Evolutionary conservation across 2,888 invertebrate species (phyloP).

Genomic region (Sarcophaga carnaria): DNA sequence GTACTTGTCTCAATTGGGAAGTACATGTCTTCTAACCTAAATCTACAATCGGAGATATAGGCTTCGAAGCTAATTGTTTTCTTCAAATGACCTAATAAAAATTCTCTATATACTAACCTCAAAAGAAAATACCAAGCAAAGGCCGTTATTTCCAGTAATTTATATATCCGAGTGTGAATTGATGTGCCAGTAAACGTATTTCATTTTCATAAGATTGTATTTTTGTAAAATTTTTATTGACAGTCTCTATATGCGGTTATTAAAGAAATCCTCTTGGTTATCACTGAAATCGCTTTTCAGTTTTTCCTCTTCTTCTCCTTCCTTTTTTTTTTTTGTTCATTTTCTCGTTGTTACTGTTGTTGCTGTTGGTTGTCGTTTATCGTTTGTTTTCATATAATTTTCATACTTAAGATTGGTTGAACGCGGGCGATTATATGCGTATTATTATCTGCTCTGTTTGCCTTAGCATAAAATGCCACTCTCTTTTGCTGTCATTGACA

Average conservation of each 20-base stretch:
- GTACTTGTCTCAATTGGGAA: no score
- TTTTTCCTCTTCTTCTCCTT: background rate
- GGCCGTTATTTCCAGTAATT: no score
- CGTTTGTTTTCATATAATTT: constrained; percentile 31
- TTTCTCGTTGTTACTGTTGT: background rate
- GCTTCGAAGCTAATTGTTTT: no score
- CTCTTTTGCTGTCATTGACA: background rate
- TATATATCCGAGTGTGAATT: no score
- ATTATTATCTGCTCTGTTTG: constrained; percentile 4
- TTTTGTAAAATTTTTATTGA: constrained; percentile 61
- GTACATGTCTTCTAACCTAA: no score
- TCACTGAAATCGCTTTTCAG: background rate
- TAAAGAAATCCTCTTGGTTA: constrained; percentile 53
- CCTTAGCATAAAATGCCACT: constrained; percentile 26
- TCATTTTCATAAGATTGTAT: background rate
- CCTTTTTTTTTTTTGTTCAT: background rate
- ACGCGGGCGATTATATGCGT: constrained; percentile 1
- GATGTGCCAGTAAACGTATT: no score
- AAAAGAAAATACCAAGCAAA: no score
- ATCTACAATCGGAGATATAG: no score
- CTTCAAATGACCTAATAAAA: no score
- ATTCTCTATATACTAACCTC: no score
- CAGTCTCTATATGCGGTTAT: constrained; percentile 60
- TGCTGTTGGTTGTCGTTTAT: background rate
- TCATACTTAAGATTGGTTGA: constrained; percentile 42